A percentile compares a stretch with the other conserved stretches of the same genome.
These are phyloP conservation scores for Odontomachus brunneus DNA, from an alignment of 1,140 invertebrate species.

Conservation along the genomic window DNA sequence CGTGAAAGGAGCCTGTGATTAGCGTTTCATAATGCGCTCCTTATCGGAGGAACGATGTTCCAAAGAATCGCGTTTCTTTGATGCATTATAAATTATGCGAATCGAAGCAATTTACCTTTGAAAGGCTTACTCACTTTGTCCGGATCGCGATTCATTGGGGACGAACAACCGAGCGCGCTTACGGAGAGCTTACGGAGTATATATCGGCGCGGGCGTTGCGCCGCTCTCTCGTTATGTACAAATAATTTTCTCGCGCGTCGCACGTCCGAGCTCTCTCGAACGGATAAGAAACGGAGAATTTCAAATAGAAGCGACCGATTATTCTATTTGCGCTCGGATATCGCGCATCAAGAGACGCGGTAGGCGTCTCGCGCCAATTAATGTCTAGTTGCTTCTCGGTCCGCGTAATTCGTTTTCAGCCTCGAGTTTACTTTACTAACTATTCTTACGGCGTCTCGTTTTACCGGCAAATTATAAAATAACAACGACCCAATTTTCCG, in stretches of 20 bases:
- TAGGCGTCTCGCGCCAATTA: too few species aligned
- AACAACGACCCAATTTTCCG: conserved; percentile 1
- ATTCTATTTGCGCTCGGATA: too few species aligned
- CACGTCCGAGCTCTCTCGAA: too few species aligned
- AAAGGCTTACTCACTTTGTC: not conserved
- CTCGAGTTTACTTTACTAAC: conserved; percentile 13
- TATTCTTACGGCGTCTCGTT: conserved; percentile 10
- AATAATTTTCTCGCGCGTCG: not conserved
- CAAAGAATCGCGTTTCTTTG: conserved; percentile 21
- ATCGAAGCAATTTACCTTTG: not conserved
- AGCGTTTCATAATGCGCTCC: conserved; percentile 16
- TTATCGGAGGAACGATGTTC: not conserved
- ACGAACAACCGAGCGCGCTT: not conserved
- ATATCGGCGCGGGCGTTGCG: not conserved
- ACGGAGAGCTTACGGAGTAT: not conserved
- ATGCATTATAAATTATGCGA: not conserved
- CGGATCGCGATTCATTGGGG: not conserved
- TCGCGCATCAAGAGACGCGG: not conserved
- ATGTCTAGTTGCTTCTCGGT: conserved; percentile 5
- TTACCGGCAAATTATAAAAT: conserved; percentile 18
- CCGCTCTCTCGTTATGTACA: not conserved
- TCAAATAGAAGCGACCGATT: too few species aligned
- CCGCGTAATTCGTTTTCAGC: not conserved
- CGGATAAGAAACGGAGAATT: too few species aligned
- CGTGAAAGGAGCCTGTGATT: not conserved